Evolutionary conservation across 2,113 vertebrate genomes (phyloP), one percentile per base, ranked within the genome.

Genomic region (Phasianus colchicus): DNA sequence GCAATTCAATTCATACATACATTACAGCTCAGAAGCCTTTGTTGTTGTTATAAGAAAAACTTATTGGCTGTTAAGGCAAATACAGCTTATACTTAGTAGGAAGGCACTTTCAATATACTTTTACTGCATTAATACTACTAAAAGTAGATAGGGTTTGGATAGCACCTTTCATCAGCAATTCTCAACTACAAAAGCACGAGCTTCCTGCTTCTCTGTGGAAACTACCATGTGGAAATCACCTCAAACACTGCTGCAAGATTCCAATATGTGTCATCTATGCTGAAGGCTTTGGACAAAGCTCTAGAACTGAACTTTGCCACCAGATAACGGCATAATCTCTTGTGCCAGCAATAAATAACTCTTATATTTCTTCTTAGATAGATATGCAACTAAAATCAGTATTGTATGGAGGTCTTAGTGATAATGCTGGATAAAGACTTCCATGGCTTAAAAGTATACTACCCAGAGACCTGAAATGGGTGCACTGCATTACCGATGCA

Each of bases 141-240:
- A 82, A 88, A 90, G 34, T 47, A 60, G 60, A 81, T 81, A 36
- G 65, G 32, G 57, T 95, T 95, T 91, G 75, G 47, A 74, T 19
- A 93, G 94, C 93, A 96, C 93, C 96, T 96, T 95, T 95, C 88
- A 95, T 88, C 94, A 95, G 88, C 94, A 97, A 88, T 90, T 90
- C 69, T 91, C 76, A 91, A 94, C 93, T 88, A 91, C 94, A 96
- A 92, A 92, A 95, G 65, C 75, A 91, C 6, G 40, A 72, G 48
- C 57, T 43, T 92, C 24, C 52, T 92, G 79, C 58, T 84, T 54
- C 57, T 45, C 84, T 87, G 60, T 45, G 69, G 12, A 83, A 93
- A 75, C n/a, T 79, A 36, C 50, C 14, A 12, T 3, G 25, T 55
- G 78, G 82, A 88, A 83, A 90, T 77, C 87, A 54, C 57, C 76